Conservation (phyloP, 1,140 invertebrate genomes). For the Drosophila simulans region DNA sequence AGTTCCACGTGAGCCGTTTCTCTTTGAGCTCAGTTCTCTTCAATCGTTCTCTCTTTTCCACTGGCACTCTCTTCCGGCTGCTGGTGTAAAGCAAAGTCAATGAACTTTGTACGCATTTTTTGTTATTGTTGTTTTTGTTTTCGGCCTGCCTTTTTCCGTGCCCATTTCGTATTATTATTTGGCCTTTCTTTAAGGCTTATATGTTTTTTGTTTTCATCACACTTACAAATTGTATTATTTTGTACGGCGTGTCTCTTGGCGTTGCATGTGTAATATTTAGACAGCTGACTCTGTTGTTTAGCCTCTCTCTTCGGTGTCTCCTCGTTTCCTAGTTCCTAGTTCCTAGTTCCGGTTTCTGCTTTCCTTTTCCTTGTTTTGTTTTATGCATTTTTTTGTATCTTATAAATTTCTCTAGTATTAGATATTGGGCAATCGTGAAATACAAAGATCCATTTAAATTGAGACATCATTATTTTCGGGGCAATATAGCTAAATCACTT, state of each 20-base stretch:
- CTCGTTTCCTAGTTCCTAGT: neutral
- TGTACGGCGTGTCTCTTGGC: constrained; percentile 1
- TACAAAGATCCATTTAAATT: neutral
- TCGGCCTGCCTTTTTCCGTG: constrained; percentile 53
- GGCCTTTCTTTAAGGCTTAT: constrained; percentile 41
- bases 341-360: constrained; percentile 17
- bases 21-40: neutral
- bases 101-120: constrained; percentile 81
- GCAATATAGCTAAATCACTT: too few species aligned
- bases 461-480: too few species aligned
- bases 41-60: neutral
- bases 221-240: constrained; percentile 54
- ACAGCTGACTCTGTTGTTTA: constrained; percentile 52
- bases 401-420: constrained; percentile 12
- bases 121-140: constrained; percentile 44
- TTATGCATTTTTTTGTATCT: neutral
- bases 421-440: neutral
- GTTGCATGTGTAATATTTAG: constrained; percentile 74
- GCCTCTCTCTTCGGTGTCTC: constrained; percentile 3
- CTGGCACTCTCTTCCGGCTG: neutral
- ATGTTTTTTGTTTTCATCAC: constrained; percentile 65
- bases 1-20: constrained; percentile 8
- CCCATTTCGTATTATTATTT: constrained; percentile 49
- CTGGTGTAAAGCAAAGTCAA: constrained; percentile 76
- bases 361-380: constrained; percentile 6